These are phyloP conservation scores for Periphyllus acericola DNA, from an alignment of 2,888 invertebrate species.

Conservation along the genomic window DNA sequence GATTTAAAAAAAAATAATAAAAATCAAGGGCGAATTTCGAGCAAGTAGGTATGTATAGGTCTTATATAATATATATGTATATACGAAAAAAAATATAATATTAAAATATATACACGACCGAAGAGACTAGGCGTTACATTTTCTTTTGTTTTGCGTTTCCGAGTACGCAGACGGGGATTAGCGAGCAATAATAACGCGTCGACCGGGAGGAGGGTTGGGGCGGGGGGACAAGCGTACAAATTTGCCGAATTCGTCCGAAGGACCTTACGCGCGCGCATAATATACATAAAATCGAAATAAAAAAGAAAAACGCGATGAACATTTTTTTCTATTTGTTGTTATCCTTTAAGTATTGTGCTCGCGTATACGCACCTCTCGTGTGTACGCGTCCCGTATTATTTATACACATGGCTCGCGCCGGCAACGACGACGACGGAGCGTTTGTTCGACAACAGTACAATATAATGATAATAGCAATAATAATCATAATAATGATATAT, in stretches of 20 bases:
- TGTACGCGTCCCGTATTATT: background rate
- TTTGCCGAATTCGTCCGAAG: conserved; percentile 44
- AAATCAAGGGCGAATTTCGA: conserved; percentile 37
- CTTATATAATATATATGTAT: too few relatives aligned
- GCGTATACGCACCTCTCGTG: background rate
- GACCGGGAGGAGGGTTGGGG: background rate
- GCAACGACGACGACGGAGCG: conserved; percentile 12
- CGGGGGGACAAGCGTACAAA: conserved; percentile 22
- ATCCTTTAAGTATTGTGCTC: background rate
- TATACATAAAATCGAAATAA: background rate
- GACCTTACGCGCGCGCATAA: background rate
- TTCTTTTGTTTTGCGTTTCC: conserved; percentile 41
- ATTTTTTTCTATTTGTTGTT: background rate
- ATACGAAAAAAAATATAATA: too few relatives aligned
- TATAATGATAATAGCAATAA: background rate
- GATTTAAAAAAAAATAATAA: background rate
- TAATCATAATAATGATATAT: too few relatives aligned
- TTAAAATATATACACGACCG: too few relatives aligned
- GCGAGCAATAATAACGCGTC: background rate
- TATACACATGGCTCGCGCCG: background rate
- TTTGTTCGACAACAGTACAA: conserved; percentile 20
- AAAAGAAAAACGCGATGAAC: background rate
- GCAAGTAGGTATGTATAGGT: background rate
- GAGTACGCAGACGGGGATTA: background rate
- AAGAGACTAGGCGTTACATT: background rate